Conservation (phyloP, 2,113 vertebrate species). For the Macquaria ambigua region DNA sequence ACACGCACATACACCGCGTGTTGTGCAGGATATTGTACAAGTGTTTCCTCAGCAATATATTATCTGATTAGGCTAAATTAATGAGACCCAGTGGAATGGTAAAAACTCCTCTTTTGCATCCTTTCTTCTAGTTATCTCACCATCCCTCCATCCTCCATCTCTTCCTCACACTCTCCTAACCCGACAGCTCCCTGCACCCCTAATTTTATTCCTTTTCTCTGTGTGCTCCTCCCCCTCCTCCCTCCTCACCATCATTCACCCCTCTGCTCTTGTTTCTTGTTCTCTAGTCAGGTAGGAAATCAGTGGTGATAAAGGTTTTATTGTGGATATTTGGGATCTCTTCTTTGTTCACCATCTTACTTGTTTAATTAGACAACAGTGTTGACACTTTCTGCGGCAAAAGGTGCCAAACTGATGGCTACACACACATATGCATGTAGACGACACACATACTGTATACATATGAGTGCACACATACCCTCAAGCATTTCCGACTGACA, state of each 20-base stretch:
- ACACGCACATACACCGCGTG: constrained; percentile 1
- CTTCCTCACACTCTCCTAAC: constrained; percentile 52
- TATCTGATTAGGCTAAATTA: constrained; percentile 73
- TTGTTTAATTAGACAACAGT: not conserved
- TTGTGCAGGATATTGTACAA: constrained; percentile 65
- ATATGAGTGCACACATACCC: not conserved
- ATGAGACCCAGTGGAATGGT: constrained; percentile 73
- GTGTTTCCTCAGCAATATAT: constrained; percentile 76
- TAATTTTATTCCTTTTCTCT: constrained; percentile 11
- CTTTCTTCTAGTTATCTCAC: constrained; percentile 58
- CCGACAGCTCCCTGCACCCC: constrained; percentile 28
- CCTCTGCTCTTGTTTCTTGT: constrained; percentile 9
- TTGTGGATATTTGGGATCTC: not conserved
- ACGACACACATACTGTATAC: not conserved
- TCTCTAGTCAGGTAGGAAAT: not conserved
- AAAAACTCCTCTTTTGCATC: constrained; percentile 62
- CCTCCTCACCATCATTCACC: constrained; percentile 2
- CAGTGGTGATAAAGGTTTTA: not conserved
- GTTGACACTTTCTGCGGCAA: not conserved
- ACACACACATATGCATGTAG: not conserved
- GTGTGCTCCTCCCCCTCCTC: not conserved
- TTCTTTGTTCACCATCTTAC: not conserved
- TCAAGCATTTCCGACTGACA: not conserved
- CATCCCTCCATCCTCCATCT: constrained; percentile 51
- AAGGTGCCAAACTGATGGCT: not conserved